These are phyloP conservation scores for Petrosia ficiformis DNA, from an alignment of 37 sponge, comb jelly and placozoan genomes.

Conservation along the genomic window DNA sequence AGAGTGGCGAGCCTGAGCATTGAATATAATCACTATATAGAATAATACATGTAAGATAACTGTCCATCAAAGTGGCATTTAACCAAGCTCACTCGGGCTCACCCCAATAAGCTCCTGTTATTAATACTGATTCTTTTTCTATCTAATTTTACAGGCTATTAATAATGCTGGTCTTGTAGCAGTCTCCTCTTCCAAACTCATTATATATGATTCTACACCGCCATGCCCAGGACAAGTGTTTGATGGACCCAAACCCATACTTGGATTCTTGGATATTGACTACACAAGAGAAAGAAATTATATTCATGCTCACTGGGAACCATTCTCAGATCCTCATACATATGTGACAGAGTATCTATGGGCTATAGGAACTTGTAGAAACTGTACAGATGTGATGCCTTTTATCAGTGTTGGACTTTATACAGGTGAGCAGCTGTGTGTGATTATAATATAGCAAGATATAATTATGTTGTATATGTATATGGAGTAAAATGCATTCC, in stretches of 20 bases:
- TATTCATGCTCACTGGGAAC: constrained; percentile 56
- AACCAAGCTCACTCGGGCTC: too few relatives aligned
- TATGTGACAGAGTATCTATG: constrained; percentile 36
- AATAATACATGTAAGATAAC: too few relatives aligned
- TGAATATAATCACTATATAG: too few relatives aligned
- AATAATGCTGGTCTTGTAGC: constrained; percentile 64
- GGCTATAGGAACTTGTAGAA: constrained; percentile 58
- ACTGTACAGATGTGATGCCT: constrained; percentile 48
- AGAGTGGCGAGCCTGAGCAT: too few relatives aligned
- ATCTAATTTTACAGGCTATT: too few relatives aligned
- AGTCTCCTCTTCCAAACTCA: constrained; percentile 39
- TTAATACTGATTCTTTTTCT: too few relatives aligned
- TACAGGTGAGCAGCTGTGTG: constrained; percentile 49
- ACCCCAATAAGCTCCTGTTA: too few relatives aligned
- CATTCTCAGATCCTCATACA: constrained; percentile 58
- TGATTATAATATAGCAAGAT: too few relatives aligned
- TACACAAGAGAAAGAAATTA: constrained; percentile 28
- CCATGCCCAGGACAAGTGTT: constrained; percentile 45
- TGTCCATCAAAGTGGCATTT: too few relatives aligned
- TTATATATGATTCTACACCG: constrained; percentile 59
- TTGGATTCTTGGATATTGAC: constrained; percentile 35
- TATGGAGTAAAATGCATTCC: too few relatives aligned
- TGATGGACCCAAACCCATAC: constrained; percentile 46
- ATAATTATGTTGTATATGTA: too few relatives aligned
- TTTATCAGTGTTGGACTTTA: constrained; percentile 28